Percentiles rank a stretch among this genome's conserved stretches.
These are phyloP conservation scores for Drosophila trapezifrons DNA, from an alignment of 1,140 invertebrate species.

Conservation along the genomic window DNA sequence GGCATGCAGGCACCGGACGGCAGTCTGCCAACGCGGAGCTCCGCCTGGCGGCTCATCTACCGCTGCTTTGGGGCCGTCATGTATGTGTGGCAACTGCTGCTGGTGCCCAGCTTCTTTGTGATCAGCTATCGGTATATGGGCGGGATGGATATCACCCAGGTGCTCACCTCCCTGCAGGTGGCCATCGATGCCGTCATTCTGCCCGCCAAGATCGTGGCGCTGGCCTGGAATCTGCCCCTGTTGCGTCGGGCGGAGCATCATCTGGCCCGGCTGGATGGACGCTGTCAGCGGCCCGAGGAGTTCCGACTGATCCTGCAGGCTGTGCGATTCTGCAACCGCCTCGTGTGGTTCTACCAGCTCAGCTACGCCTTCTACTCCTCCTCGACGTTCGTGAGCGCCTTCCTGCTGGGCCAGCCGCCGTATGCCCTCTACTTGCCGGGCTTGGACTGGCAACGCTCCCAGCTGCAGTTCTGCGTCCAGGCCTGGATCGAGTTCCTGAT, in stretches of 20 bases:
- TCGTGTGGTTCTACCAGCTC: conserved; percentile 52
- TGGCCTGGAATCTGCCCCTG: conserved; percentile 38
- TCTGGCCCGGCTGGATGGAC: conserved; percentile 36
- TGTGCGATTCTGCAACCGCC: conserved; percentile 40
- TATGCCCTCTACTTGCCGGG: conserved; percentile 56
- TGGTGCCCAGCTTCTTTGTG: conserved; percentile 47
- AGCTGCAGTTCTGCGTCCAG: conserved; percentile 36
- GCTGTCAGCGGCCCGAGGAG: conserved; percentile 31
- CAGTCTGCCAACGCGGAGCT: conserved; percentile 17
- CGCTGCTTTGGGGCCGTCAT: conserved; percentile 21
- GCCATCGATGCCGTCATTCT: conserved; percentile 55
- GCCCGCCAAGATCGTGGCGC: conserved; percentile 51
- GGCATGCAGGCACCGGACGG: conserved; percentile 49
- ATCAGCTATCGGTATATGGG: conserved; percentile 46
- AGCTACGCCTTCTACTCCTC: conserved; percentile 52
- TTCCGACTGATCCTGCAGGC: conserved; percentile 11
- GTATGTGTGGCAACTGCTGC: conserved; percentile 44
- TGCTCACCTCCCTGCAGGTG: conserved; percentile 61
- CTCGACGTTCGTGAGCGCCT: conserved; percentile 49
- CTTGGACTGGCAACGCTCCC: conserved; percentile 43
- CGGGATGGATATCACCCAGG: conserved; percentile 51
- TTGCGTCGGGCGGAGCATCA: conserved; percentile 34
- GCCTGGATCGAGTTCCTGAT: conserved; percentile 54
- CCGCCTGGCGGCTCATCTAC: conserved; percentile 20
- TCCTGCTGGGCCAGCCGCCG: conserved; percentile 45